These are phyloP conservation scores for Agrochola lychnidis DNA, from an alignment of 2,888 invertebrate species.

Conservation along the genomic window DNA sequence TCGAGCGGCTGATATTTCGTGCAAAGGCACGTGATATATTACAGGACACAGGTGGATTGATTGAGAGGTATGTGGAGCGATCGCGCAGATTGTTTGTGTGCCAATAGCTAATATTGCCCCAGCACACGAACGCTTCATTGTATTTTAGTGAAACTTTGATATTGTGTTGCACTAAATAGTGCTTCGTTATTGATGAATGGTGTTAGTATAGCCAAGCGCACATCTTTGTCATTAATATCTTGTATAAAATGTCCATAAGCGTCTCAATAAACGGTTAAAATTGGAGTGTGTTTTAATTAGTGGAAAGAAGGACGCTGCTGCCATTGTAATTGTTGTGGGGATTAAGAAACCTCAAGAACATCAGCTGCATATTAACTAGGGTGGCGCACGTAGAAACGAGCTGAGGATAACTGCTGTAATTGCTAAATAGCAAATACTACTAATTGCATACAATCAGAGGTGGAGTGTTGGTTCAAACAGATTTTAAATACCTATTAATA, in stretches of 20 bases:
- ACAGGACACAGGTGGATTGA: conserved; percentile 58
- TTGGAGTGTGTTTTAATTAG: conserved; percentile 12
- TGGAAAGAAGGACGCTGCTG: background rate
- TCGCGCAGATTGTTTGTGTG: conserved; percentile 51
- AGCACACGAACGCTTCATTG: conserved; percentile 33
- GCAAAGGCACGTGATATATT: conserved; percentile 55
- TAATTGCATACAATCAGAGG: conserved; percentile 10
- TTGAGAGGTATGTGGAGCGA: conserved; percentile 50
- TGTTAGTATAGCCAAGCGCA: background rate
- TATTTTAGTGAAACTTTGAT: conserved; percentile 34
- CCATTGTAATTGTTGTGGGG: conserved; percentile 38
- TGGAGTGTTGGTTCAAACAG: background rate
- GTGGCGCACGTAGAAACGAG: conserved; percentile 5
- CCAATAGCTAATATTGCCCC: conserved; percentile 44
- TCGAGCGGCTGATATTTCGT: conserved; percentile 44
- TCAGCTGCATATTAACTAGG: conserved; percentile 40
- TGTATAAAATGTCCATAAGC: background rate
- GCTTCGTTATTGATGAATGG: background rate
- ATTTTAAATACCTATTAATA: background rate
- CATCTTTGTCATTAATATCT: background rate
- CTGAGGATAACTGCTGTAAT: conserved; percentile 17
- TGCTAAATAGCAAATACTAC: conserved; percentile 17
- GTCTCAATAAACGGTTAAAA: background rate
- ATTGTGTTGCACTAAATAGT: conserved; percentile 6
- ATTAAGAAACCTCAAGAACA: conserved; percentile 27